Evolutionary conservation across 1,140 invertebrate species (phyloP).

Genomic region (Pseudomyrmex cubaensis): DNA sequence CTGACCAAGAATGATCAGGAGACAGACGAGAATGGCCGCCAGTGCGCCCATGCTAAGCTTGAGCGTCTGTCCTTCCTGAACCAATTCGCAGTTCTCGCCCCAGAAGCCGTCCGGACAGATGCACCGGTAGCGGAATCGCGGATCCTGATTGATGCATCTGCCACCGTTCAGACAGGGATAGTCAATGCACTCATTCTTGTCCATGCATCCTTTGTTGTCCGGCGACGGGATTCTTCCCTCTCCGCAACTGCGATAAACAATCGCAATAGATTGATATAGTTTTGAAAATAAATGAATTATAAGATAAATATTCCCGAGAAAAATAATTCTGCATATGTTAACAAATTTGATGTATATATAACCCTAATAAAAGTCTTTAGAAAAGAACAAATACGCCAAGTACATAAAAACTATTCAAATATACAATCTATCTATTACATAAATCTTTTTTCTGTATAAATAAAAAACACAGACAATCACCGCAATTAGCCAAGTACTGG

Average conservation of each 20-base stretch:
- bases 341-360: too few relatives aligned
- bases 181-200: constrained; percentile 97
- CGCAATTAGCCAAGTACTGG: too few relatives aligned
- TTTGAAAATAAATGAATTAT: background rate
- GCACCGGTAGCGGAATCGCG: constrained; percentile 92
- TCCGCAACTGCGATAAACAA: constrained; percentile 89
- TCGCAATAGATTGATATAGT: background rate
- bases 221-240: constrained; percentile 95
- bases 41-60: constrained; percentile 97
- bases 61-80: constrained; percentile 96
- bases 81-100: constrained; percentile 96
- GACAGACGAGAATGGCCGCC: constrained; percentile 96
- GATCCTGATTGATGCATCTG: constrained; percentile 95
- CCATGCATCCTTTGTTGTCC: constrained; percentile 95
- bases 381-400: too few relatives aligned
- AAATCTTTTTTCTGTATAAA: too few relatives aligned
- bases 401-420: too few relatives aligned
- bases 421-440: too few relatives aligned
- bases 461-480: too few relatives aligned
- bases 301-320: too few relatives aligned
- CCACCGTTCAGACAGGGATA: constrained; percentile 96
- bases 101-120: constrained; percentile 96
- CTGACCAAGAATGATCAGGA: constrained; percentile 97
- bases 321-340: too few relatives aligned
- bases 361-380: too few relatives aligned